phyloP scores from a whole-genome alignment of 2,797 vertebrate species.

The Buphagus erythrorhynchus region DNA sequence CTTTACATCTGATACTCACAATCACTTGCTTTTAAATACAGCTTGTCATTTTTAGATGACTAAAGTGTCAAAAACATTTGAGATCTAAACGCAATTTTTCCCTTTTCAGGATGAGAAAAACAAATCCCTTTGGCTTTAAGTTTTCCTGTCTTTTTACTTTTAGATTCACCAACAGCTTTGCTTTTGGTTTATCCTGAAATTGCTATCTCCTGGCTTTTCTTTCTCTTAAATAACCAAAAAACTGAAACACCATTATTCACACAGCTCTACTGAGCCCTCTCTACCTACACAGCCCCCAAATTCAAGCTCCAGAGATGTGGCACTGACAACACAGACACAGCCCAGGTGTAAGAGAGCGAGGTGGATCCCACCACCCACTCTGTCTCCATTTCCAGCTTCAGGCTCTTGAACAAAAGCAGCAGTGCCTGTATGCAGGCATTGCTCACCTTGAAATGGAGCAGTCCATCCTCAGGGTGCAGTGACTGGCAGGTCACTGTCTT shows the following conservation, averaged over 20 bases:
- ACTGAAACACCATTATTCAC: rapidly evolving
- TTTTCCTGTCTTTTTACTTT: neutral
- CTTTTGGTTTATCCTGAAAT: neutral
- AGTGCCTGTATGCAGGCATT: rapidly evolving
- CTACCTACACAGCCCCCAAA: rapidly evolving
- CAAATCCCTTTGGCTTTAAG: neutral
- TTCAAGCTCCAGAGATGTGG: neutral
- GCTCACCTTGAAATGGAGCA: neutral
- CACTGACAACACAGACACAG: neutral
- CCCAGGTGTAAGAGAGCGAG: rapidly evolving
- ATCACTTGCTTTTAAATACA: slow-evolving; percentile 48
- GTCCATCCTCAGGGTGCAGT: neutral
- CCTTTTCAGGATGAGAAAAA: slow-evolving; percentile 29
- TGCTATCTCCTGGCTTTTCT: neutral
- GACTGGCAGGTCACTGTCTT: neutral
- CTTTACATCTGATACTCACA: slow-evolving; percentile 28
- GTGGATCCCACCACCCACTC: neutral
- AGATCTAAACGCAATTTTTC: neutral
- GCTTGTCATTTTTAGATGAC: slow-evolving; percentile 33
- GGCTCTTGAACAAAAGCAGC: neutral
- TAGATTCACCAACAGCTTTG: neutral
- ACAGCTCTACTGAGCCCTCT: neutral
- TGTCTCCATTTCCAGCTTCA: neutral
- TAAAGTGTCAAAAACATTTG: slow-evolving; percentile 24
- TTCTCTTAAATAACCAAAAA: neutral